Base-by-base conservation (phyloP, 2,888 invertebrate genomes). In the Drosophila atripex region DNA sequence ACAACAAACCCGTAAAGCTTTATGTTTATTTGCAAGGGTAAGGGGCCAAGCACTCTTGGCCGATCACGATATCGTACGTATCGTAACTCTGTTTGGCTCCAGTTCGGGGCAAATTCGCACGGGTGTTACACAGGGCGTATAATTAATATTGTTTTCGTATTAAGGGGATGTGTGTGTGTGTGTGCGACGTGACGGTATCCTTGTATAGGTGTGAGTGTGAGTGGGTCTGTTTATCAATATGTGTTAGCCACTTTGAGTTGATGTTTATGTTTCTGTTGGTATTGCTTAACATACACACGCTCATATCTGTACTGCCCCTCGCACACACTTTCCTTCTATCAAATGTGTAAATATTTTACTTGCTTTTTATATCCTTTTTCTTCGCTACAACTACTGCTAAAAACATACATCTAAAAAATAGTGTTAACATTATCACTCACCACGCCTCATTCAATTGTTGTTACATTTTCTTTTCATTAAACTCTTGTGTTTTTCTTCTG, bases 381-480 rank as follows among this genome's bases (percentile, higher is more conserved):
- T 38, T 52, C 49, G 46, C 50, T 32, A 56, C 7, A 30, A 39
- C 38, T 25, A 59, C n/a, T 47, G 45, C 25, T 43, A 35, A 16
- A 52, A 56, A 49, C 43, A 45, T 14, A 25, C 38, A 8, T 43
- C 32, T 43, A 46, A 47, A 47, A 38, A 61, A 57, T 41, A n/a
- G n/a, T 9, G 53, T 50, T 54, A 65, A 58, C 52, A 73, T 73
- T 73, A 55, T 77, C 78, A 76, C 76, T 70, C 73, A 74, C 74
- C 74, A 86, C 75, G 72, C 82, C 72, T 83, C 71, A 76, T 77
- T 80, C 66, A 82, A 83, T 73, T 84, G 52, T 75, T 73, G 78
- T 66, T 53, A 56, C 30, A 39, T 51, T 55, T 70, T 50, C 39
- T 25, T 25, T 55, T 60, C 58, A 23, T 23, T 23, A 23, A 25